Base-by-base conservation (phyloP, 2,797 vertebrate genomes). In the Scolopax rusticola region DNA sequence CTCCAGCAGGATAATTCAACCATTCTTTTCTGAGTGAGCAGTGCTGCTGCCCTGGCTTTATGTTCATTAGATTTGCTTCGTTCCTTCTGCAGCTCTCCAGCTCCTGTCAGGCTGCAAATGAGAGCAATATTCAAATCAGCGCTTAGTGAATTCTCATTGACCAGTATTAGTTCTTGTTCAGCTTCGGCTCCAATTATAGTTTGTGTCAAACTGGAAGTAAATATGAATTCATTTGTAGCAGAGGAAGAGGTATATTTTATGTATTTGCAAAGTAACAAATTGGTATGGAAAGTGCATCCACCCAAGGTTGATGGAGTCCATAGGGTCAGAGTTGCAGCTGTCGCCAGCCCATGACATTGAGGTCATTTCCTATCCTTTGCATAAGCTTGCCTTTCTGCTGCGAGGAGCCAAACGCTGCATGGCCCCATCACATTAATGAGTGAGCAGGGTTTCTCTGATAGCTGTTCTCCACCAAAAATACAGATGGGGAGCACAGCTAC, bases 401-500 rank as follows among this genome's bases (percentile, higher is more conserved):
- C 36, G 50, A 27, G 25, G 11, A 59, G 7, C 59, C 48, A 33
- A 71, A 38, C n/a, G 0, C 36, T 8, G 8, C 3, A 6, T 61
- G 38, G 30, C 20, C 25, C 40, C 28, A 8, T 9, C 41, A 13
- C 1, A 0, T 15, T 61, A 47, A 36, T 0, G 1, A 74, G 38
- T 3, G 2, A 1, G 4, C 18, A 47, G 79, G 4, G 36, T 73
- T 84, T 56, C 54, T 69, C n/a, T 25, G n/a, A 7, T 16, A 71
- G 43, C 38, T 68, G 36, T 56, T 54, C 33, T 17, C 63, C 45
- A 25, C 28, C 7, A 10, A 59, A 59, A 92, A 67, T 6, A 30
- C 1, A 6, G 28, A 47, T 25, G 38, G 8, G 40, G 30, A 84
- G 5, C 24, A 13, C 41, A 40, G n/a, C 16, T 4, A 1, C 47